A percentile compares a stretch with the other conserved stretches of the same genome.
These are phyloP conservation scores for Equus przewalskii DNA, from an alignment of 2,113 vertebrate genomes.

Conservation along the genomic window DNA sequence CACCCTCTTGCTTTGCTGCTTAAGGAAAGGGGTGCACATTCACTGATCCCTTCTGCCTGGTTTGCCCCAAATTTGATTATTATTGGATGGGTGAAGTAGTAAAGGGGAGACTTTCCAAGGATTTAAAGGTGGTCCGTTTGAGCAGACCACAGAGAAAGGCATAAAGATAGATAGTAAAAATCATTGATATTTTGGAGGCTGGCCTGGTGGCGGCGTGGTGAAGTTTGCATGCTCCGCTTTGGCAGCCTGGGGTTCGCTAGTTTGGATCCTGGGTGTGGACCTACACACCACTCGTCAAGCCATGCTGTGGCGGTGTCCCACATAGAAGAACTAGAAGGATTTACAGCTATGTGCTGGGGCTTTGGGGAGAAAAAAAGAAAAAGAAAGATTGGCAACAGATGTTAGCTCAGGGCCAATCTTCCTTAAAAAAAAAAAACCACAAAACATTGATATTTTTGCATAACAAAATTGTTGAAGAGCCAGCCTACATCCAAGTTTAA, in stretches of 20 bases:
- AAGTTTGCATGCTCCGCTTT: no score
- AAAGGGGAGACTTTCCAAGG: background rate
- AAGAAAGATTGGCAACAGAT: no score
- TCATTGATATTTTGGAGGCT: background rate
- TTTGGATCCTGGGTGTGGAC: no score
- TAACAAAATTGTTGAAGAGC: background rate
- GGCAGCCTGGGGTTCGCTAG: no score
- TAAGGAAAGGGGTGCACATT: background rate
- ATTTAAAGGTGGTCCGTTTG: background rate
- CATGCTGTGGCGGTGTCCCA: no score
- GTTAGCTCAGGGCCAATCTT: no score
- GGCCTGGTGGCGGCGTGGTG: no score
- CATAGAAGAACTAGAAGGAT: no score
- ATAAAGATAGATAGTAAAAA: background rate
- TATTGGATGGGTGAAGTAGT: background rate
- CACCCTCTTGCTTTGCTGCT: background rate
- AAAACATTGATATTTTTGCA: background rate
- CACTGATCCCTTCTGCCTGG: accelerated
- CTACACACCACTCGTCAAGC: no score
- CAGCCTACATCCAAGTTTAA: background rate
- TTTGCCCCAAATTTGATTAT: accelerated
- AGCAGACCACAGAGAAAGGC: background rate
- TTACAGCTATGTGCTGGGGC: no score
- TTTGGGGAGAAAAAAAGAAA: no score
- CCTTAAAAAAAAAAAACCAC: no score